Evolutionary conservation across 2,888 invertebrate genomes (phyloP).

Genomic region (Lathronympha strigana): DNA sequence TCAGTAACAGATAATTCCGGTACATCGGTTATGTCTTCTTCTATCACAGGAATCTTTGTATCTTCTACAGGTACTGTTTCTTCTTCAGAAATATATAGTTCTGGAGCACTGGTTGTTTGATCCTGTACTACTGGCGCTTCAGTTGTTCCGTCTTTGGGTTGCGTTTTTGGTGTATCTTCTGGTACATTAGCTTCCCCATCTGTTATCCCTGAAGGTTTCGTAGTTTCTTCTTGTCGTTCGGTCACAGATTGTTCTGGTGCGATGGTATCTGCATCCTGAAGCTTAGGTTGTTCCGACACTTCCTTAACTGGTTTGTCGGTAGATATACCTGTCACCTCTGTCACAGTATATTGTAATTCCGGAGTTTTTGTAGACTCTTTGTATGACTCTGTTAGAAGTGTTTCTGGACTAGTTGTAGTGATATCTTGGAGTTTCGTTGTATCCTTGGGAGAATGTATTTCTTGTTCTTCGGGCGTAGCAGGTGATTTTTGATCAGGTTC

Average conservation of each 20-base stretch:
- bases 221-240: slow-evolving; percentile 3
- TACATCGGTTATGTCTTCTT: not conserved
- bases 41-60: not conserved
- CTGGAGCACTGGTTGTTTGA: slow-evolving; percentile 23
- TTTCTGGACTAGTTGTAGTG: slow-evolving; percentile 13
- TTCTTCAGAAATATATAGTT: not conserved
- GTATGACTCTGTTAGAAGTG: slow-evolving; percentile 7
- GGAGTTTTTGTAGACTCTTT: slow-evolving; percentile 6
- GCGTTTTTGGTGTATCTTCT: slow-evolving; percentile 5
- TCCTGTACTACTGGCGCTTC: slow-evolving; percentile 38
- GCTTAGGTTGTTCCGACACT: not conserved
- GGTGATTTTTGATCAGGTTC: slow-evolving; percentile 38
- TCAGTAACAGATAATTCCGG: slow-evolving; percentile 12
- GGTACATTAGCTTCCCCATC: slow-evolving; percentile 1
- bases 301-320: slow-evolving; percentile 1
- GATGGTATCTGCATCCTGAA: not conserved
- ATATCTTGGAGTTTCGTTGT: slow-evolving; percentile 21
- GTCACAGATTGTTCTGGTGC: not conserved
- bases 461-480: slow-evolving; percentile 14
- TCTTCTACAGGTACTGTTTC: slow-evolving; percentile 6
- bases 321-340: slow-evolving; percentile 8
- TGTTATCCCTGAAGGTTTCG: slow-evolving; percentile 38
- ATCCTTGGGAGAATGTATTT: not conserved
- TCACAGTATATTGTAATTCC: slow-evolving; percentile 15
- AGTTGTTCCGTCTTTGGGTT: not conserved